phyloP scores from a whole-genome alignment of 2,888 invertebrate genomes.

The Macrosoma leucophasiata region DNA sequence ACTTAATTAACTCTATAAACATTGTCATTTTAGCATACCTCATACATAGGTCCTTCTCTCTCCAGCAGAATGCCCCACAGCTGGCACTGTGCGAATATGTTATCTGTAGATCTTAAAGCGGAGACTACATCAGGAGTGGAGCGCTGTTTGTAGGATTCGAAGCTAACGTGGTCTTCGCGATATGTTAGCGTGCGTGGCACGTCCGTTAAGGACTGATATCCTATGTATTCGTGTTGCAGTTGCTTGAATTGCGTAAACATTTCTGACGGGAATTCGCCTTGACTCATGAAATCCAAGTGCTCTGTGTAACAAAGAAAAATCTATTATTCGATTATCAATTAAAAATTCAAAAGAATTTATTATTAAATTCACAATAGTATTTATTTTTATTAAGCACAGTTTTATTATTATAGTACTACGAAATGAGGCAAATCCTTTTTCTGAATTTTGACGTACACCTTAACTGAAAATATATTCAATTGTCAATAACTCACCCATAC shows the following conservation, averaged over 20 bases:
- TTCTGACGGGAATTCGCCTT: slow-evolving; percentile 82
- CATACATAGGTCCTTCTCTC: slow-evolving; percentile 87
- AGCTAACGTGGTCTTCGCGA: slow-evolving; percentile 77
- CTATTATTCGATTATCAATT: too few relatives aligned
- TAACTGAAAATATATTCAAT: too few relatives aligned
- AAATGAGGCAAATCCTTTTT: too few relatives aligned
- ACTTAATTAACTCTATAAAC: too few relatives aligned
- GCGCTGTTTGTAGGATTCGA: slow-evolving; percentile 77
- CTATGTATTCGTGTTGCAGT: slow-evolving; percentile 92
- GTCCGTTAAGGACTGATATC: slow-evolving; percentile 96
- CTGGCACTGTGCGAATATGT: slow-evolving; percentile 87
- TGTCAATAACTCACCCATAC: slow-evolving; percentile 85
- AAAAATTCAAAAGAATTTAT: too few relatives aligned
- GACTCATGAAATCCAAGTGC: slow-evolving; percentile 97
- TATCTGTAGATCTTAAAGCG: slow-evolving; percentile 80
- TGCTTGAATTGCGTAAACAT: slow-evolving; percentile 91
- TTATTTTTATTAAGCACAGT: too few relatives aligned
- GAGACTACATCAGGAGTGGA: slow-evolving; percentile 85
- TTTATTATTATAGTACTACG: too few relatives aligned
- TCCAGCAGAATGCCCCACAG: slow-evolving; percentile 88
- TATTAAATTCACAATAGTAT: too few relatives aligned
- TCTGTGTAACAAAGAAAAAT: too few relatives aligned
- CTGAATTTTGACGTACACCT: too few relatives aligned
- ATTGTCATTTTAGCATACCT: slow-evolving; percentile 70
- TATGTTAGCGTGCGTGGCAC: slow-evolving; percentile 89